These are phyloP conservation scores for Entomobrya proxima DNA, from an alignment of 2,888 invertebrate species.

Conservation along the genomic window DNA sequence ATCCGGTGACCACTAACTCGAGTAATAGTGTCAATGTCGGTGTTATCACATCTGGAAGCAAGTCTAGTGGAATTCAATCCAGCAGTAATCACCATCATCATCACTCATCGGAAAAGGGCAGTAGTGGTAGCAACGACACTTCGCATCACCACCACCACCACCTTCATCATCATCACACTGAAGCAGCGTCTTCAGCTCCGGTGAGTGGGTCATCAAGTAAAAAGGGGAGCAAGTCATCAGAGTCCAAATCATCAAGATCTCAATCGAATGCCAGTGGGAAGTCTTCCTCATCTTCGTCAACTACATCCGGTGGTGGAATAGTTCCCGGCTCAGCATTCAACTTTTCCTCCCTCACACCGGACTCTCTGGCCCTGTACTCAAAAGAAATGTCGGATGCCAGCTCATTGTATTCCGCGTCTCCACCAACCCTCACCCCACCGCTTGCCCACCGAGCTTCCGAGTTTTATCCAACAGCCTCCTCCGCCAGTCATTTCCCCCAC, in stretches of 20 bases:
- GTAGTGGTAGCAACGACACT: slow-evolving; percentile 2
- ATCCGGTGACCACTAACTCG: slow-evolving; percentile 41
- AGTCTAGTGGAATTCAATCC: slow-evolving; percentile 29
- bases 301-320: slow-evolving; percentile 76
- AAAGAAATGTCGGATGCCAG: slow-evolving; percentile 73
- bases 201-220: slow-evolving; percentile 19
- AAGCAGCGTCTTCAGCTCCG: slow-evolving; percentile 1
- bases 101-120: slow-evolving; percentile 37
- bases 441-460: slow-evolving; percentile 72
- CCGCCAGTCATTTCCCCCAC: slow-evolving; percentile 73
- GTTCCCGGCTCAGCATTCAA: slow-evolving; percentile 91
- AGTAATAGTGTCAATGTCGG: slow-evolving; percentile 14
- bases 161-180: slow-evolving; percentile 28
- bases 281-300: slow-evolving; percentile 44
- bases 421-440: slow-evolving; percentile 66
- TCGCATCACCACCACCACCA: slow-evolving; percentile 42
- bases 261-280: slow-evolving; percentile 55
- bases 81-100: slow-evolving; percentile 40
- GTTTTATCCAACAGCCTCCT: slow-evolving; percentile 72
- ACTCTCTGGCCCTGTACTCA: slow-evolving; percentile 73
- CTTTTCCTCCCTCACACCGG: slow-evolving; percentile 78
- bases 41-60: slow-evolving; percentile 50
- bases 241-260: slow-evolving; percentile 63
- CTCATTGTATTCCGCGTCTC: slow-evolving; percentile 70
- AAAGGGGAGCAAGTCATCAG: slow-evolving; percentile 57